Percentiles rank a stretch among this genome's conserved stretches.
phyloP scores from a whole-genome alignment of 2,888 invertebrate species.

The Cantharis rustica region DNA sequence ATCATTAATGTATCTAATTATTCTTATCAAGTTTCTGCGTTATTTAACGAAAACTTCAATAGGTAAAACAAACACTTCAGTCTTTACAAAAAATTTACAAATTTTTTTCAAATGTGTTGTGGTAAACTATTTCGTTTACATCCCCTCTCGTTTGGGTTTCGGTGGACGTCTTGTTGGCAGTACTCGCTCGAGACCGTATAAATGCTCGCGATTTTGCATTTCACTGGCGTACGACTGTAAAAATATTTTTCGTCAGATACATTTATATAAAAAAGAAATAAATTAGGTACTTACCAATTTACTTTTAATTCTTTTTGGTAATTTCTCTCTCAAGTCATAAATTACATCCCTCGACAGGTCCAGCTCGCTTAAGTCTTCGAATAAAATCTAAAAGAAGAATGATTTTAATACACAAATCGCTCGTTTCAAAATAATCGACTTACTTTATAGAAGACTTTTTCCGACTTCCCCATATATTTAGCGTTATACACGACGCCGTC shows the following conservation, averaged over 20 bases:
- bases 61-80: background rate
- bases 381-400: slow-evolving; percentile 53
- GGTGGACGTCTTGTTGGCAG: slow-evolving; percentile 46
- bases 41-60: background rate
- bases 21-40: background rate
- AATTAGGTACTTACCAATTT: slow-evolving; percentile 14
- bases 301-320: slow-evolving; percentile 16
- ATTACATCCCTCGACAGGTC: slow-evolving; percentile 57
- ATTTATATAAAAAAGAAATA: background rate
- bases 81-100: background rate
- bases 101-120: background rate
- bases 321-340: slow-evolving; percentile 7
- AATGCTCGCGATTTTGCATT: slow-evolving; percentile 59
- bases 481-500: slow-evolving; percentile 52
- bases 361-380: slow-evolving; percentile 58
- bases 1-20: background rate
- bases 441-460: slow-evolving; percentile 26
- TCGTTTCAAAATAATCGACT: background rate
- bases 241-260: slow-evolving; percentile 16
- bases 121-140: background rate
- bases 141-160: slow-evolving; percentile 32
- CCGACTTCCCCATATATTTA: slow-evolving; percentile 20
- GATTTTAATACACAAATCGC: background rate
- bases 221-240: slow-evolving; percentile 58
- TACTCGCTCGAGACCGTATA: slow-evolving; percentile 56